These are phyloP conservation scores for Ianthella basta DNA, from an alignment of 37 sponge, comb jelly and placozoan species.

Conservation along the genomic window DNA sequence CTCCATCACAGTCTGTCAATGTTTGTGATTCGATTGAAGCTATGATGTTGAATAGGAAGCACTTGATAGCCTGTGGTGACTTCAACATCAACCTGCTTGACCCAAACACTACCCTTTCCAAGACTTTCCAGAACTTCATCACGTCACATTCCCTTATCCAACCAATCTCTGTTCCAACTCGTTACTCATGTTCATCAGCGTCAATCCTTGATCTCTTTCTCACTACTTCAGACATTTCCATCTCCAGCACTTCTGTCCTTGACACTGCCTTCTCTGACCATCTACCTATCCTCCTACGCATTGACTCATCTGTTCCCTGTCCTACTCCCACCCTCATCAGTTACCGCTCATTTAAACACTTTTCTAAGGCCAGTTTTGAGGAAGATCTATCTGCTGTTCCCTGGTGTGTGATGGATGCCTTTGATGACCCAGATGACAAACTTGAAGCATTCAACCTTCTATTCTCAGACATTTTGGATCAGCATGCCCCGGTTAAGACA, in stretches of 20 bases:
- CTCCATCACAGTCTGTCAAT: too few relatives aligned
- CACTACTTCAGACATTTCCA: not conserved
- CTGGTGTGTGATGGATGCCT: too few relatives aligned
- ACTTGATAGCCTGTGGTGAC: slow-evolving; percentile 6
- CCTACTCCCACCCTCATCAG: not conserved
- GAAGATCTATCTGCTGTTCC: not conserved
- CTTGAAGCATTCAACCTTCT: too few relatives aligned
- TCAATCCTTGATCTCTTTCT: not conserved
- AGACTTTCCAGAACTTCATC: not conserved
- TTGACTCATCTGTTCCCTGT: not conserved
- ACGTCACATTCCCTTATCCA: slow-evolving; percentile 22
- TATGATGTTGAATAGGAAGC: not conserved
- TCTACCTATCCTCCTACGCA: not conserved
- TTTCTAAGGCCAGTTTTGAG: slow-evolving; percentile 2
- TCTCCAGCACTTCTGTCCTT: slow-evolving; percentile 10
- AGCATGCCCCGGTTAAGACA: slow-evolving; percentile 4
- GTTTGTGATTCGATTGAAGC: too few relatives aligned
- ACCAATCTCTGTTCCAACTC: not conserved
- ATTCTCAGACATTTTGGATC: not conserved
- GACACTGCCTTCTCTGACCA: not conserved
- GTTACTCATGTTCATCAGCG: not conserved
- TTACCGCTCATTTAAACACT: not conserved
- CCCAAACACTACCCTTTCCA: not conserved
- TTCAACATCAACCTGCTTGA: slow-evolving; percentile 16
- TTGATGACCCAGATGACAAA: too few relatives aligned